Conservation (phyloP, 1,140 invertebrate species). For the Propsilocerus akamusi region DNA sequence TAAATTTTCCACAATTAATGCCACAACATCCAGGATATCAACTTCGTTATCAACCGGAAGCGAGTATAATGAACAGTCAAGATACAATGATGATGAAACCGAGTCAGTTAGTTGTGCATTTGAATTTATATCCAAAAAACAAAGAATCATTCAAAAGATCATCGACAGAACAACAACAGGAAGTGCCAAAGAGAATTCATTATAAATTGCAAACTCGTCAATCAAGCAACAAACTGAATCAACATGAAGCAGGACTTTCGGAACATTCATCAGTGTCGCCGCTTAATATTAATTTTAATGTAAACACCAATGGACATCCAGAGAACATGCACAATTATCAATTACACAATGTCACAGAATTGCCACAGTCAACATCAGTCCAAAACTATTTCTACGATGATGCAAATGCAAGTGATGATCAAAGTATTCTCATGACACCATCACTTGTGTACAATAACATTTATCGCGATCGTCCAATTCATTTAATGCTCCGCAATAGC, state of each 20-base stretch:
- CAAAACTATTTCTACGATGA: background rate
- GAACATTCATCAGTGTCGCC: background rate
- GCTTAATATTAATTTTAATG: background rate
- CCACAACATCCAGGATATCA: background rate
- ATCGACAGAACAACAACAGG: background rate
- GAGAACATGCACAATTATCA: background rate
- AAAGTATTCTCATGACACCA: background rate
- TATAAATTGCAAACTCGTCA: background rate
- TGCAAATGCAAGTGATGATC: background rate
- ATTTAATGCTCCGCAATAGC: background rate
- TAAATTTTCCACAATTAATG: background rate
- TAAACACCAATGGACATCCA: background rate
- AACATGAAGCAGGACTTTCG: background rate
- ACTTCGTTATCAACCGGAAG: background rate
- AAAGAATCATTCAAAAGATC: background rate
- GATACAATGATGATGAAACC: background rate
- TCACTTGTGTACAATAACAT: background rate
- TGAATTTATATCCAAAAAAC: background rate
- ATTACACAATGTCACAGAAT: background rate
- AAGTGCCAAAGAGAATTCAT: background rate
- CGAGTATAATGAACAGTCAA: background rate
- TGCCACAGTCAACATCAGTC: background rate
- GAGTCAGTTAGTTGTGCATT: background rate
- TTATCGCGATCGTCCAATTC: background rate
- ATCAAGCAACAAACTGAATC: background rate